Evolutionary conservation across 2,113 vertebrate genomes (phyloP).

Genomic region (Sclerurus mexicanus): DNA sequence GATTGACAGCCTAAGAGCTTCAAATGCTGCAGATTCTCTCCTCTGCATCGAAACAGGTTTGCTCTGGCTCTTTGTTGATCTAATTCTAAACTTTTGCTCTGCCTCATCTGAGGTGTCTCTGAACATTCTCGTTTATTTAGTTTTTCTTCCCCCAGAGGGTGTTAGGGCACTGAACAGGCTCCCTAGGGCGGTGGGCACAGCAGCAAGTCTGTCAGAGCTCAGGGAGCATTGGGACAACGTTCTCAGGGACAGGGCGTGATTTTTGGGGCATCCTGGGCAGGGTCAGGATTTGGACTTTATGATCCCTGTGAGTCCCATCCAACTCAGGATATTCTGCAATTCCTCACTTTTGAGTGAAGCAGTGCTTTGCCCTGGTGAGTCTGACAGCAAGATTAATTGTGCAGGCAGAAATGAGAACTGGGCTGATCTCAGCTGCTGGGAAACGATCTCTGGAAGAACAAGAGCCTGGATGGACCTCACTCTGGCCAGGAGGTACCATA

Average conservation of each 20-base stretch:
- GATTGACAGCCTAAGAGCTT: not conserved
- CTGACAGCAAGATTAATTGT: not conserved
- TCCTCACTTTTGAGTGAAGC: not conserved
- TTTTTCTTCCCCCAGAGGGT: not conserved
- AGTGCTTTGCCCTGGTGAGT: not conserved
- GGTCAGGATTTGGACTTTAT: not conserved
- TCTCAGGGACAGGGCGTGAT: not conserved
- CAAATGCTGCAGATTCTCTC: not conserved
- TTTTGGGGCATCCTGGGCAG: not conserved
- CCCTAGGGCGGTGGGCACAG: not conserved
- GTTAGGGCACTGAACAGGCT: not conserved
- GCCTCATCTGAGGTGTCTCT: not conserved
- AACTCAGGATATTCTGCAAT: not conserved
- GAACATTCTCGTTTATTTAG: fast-evolving
- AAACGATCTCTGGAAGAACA: not conserved
- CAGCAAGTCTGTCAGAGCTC: not conserved
- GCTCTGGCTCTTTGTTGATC: not conserved
- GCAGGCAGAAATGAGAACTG: not conserved
- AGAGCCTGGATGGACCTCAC: not conserved
- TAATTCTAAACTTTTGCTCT: not conserved
- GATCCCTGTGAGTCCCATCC: not conserved
- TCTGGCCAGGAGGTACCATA: not conserved
- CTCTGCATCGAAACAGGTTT: not conserved
- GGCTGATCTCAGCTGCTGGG: not conserved
- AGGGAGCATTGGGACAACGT: not conserved